phyloP scores from a whole-genome alignment of 1,140 invertebrate genomes.

The Yoshiicerus persimilis region DNA sequence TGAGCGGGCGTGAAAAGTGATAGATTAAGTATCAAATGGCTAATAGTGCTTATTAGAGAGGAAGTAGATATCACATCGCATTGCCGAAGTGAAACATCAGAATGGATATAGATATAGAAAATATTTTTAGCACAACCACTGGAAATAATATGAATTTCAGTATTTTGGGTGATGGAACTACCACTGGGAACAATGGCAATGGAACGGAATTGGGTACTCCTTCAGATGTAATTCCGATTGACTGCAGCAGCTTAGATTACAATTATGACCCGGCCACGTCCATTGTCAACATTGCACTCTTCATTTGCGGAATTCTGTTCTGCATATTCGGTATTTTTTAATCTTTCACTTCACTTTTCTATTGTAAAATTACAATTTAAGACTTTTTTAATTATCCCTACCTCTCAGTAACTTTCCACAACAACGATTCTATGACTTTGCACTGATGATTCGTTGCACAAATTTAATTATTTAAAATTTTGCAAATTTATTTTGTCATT shows the following conservation, averaged over 20 bases:
- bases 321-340: conserved; percentile 62
- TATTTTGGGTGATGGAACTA: conserved; percentile 5
- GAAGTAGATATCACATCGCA: background rate
- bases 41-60: background rate
- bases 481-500: too few species aligned
- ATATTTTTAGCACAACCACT: background rate
- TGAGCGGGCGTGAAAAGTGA: background rate
- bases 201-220: background rate
- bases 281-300: conserved; percentile 61
- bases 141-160: conserved; percentile 20
- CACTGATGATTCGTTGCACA: too few species aligned
- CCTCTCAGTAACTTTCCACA: too few species aligned
- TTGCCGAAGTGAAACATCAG: background rate
- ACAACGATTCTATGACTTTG: too few species aligned
- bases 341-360: background rate
- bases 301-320: conserved; percentile 65
- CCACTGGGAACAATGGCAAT: conserved; percentile 4
- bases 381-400: too few species aligned
- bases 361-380: too few species aligned
- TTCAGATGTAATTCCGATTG: background rate
- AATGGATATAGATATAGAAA: background rate
- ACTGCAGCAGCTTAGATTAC: conserved; percentile 58
- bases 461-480: too few species aligned
- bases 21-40: background rate
- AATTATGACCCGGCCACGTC: conserved; percentile 61